Conservation (phyloP, 2,888 invertebrate genomes). For the Leptogaster cylindrica region DNA sequence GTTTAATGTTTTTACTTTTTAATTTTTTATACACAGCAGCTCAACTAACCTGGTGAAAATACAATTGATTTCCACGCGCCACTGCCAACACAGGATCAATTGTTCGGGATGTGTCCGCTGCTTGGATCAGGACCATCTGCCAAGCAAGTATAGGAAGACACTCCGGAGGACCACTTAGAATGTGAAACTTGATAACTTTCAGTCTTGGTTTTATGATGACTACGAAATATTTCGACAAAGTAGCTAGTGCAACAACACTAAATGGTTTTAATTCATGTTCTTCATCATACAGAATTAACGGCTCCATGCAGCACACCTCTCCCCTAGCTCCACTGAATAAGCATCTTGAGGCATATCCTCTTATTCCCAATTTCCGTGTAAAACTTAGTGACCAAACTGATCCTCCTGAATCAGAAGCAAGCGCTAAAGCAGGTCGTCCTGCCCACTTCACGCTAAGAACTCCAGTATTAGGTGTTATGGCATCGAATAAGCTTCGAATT, state of each 20-base stretch:
- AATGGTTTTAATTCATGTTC: constrained; percentile 74
- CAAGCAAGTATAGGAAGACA: constrained; percentile 91
- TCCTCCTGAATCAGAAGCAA: constrained; percentile 91
- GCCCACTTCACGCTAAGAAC: constrained; percentile 75
- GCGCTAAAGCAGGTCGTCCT: constrained; percentile 74
- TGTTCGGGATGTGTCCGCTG: constrained; percentile 69
- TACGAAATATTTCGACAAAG: constrained; percentile 81
- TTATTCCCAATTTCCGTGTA: constrained; percentile 83
- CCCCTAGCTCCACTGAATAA: constrained; percentile 97
- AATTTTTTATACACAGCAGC: neutral
- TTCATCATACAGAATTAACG: constrained; percentile 64
- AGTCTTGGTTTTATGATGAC: constrained; percentile 79
- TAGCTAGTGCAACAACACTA: constrained; percentile 89
- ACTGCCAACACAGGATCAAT: constrained; percentile 89
- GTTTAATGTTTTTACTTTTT: neutral
- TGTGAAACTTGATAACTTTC: constrained; percentile 78
- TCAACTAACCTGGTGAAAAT: constrained; percentile 77
- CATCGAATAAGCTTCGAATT: constrained; percentile 76
- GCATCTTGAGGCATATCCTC: constrained; percentile 89
- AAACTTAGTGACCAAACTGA: constrained; percentile 95
- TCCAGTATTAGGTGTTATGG: constrained; percentile 83
- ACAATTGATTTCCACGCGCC: constrained; percentile 81
- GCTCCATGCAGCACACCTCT: constrained; percentile 83
- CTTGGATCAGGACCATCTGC: constrained; percentile 87
- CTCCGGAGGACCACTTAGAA: constrained; percentile 74